These are phyloP conservation scores for Gymnosoma rotundatum DNA, from an alignment of 2,888 invertebrate species.

Conservation along the genomic window DNA sequence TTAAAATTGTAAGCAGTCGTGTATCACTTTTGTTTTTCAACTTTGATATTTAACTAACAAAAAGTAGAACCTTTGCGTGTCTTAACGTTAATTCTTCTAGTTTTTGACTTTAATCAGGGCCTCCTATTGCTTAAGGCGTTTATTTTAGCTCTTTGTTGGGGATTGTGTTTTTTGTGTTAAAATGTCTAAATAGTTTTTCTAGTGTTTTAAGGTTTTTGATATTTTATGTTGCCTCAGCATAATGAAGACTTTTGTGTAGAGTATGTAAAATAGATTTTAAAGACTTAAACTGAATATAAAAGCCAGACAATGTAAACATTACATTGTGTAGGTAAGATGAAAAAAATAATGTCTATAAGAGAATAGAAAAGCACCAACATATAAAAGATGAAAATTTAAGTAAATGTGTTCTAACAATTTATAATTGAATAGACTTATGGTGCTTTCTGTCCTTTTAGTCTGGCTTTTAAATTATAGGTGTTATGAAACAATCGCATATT, in stretches of 20 bases:
- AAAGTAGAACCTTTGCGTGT: slow-evolving; percentile 35
- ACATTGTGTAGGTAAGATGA: not conserved
- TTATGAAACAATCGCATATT: too few relatives aligned
- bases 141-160: not conserved
- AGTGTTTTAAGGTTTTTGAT: slow-evolving; percentile 18
- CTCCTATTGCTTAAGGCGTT: slow-evolving; percentile 13
- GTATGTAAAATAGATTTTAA: not conserved
- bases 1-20: slow-evolving; percentile 16
- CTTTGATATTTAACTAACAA: not conserved
- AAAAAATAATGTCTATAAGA: not conserved
- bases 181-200: slow-evolving; percentile 14
- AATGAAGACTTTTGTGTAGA: slow-evolving; percentile 26
- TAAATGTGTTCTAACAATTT: too few relatives aligned
- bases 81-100: slow-evolving; percentile 6
- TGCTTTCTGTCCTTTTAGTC: too few relatives aligned
- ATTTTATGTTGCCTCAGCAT: slow-evolving; percentile 27
- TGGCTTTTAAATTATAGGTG: too few relatives aligned
- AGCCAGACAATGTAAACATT: not conserved
- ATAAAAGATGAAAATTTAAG: too few relatives aligned
- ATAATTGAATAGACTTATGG: too few relatives aligned
- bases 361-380: not conserved
- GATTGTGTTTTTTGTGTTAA: not conserved
- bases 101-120: slow-evolving; percentile 36
- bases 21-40: slow-evolving; percentile 18
- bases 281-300: not conserved